Percentiles rank a stretch among this genome's conserved stretches.
Conservation (phyloP, 2,113 vertebrate genomes). For the Martes martes region DNA sequence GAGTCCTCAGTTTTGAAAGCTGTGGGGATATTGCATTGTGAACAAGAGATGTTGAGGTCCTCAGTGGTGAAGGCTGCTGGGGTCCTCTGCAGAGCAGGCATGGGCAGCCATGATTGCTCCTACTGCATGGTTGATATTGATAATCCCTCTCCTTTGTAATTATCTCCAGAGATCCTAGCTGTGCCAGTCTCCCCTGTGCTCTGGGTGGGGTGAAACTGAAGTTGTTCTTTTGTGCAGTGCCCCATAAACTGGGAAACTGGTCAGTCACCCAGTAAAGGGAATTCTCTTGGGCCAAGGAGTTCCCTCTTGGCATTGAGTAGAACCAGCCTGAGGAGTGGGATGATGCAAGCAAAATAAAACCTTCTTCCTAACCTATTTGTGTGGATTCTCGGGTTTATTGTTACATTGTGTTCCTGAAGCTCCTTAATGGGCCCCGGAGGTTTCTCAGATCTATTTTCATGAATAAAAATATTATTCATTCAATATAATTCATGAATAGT, state of each 20-base stretch:
- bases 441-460: not conserved
- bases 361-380: not conserved
- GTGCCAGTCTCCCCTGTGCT: not conserved
- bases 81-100: not conserved
- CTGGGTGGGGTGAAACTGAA: not conserved
- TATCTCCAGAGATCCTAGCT: not conserved
- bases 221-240: too few relatives aligned
- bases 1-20: not conserved
- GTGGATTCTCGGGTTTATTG: not conserved
- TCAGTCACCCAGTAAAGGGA: not conserved
- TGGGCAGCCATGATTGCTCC: not conserved
- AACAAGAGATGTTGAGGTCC: not conserved
- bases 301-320: not conserved
- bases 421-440: not conserved
- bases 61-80: too few relatives aligned
- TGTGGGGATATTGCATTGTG: not conserved
- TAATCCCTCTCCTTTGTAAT: not conserved
- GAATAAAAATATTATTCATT: too few relatives aligned
- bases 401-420: not conserved
- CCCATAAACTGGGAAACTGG: not conserved
- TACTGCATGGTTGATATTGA: not conserved
- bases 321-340: too few relatives aligned
- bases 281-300: not conserved
- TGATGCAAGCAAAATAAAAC: not conserved
- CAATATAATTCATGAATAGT: too few relatives aligned